Evolutionary conservation across 64 coral and sea anemone species (phyloP).

Genomic region (Stichodactyla mertensii): DNA sequence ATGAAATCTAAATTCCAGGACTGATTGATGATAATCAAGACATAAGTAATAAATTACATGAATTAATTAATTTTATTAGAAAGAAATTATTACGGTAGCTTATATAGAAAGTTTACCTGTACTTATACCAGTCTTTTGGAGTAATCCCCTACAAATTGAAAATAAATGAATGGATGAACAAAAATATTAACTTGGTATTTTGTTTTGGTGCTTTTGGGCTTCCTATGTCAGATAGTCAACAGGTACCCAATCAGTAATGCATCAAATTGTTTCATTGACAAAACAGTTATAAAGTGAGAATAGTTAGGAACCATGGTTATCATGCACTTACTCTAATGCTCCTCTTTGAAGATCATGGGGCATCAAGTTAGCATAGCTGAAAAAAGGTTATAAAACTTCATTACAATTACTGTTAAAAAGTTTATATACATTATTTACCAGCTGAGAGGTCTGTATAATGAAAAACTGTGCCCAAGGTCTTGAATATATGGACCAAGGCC

Average conservation of each 20-base stretch:
- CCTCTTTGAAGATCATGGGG: conserved; percentile 66
- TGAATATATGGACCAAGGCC: too few relatives aligned
- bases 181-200: not conserved
- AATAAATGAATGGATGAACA: not conserved
- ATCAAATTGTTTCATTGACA: not conserved
- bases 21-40: too few relatives aligned
- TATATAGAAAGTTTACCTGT: not conserved
- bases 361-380: conserved; percentile 47
- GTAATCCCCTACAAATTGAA: not conserved
- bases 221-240: not conserved
- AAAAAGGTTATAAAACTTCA: not conserved
- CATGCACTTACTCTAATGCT: conserved; percentile 48
- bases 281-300: not conserved
- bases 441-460: too few relatives aligned
- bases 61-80: too few relatives aligned
- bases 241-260: not conserved
- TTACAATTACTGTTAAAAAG: not conserved
- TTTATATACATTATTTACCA: too few relatives aligned
- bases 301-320: too few relatives aligned
- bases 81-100: not conserved
- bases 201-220: not conserved
- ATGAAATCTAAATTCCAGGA: not conserved
- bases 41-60: too few relatives aligned
- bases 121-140: conserved; percentile 3
- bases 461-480: too few relatives aligned